Conservation (phyloP, 2,113 vertebrate genomes). For the Hypanus sabinus region DNA sequence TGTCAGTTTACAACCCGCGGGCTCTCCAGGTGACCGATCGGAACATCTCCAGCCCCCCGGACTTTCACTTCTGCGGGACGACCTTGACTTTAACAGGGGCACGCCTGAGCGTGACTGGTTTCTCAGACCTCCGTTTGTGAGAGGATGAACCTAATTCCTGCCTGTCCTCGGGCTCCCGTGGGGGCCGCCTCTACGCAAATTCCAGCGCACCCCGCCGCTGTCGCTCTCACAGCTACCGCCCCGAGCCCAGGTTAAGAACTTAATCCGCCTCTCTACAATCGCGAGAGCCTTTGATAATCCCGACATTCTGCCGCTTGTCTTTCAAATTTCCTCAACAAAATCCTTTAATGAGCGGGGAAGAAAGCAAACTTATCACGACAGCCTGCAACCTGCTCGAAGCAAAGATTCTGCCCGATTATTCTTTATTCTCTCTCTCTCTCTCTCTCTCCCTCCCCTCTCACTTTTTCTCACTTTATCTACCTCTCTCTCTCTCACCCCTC, state of each 20-base stretch:
- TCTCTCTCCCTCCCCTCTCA: not conserved
- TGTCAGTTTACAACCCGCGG: too few relatives aligned
- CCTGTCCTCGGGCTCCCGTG: not conserved
- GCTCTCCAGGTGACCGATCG: not conserved
- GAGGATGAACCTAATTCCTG: not conserved
- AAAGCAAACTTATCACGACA: not conserved
- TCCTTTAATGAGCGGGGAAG: not conserved
- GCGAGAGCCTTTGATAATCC: slow-evolving; percentile 47
- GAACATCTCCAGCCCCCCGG: too few relatives aligned
- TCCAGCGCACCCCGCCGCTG: slow-evolving; percentile 4
- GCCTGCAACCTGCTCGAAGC: not conserved
- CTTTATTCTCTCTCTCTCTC: not conserved
- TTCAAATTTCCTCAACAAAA: slow-evolving; percentile 20
- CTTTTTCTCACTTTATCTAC: not conserved
- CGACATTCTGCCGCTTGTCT: not conserved
- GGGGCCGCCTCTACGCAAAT: not conserved
- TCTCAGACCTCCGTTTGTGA: not conserved
- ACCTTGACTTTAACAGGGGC: not conserved
- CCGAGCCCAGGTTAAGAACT: slow-evolving; percentile 38
- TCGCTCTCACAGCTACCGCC: slow-evolving; percentile 26
- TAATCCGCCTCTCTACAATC: slow-evolving; percentile 35
- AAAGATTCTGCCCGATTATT: too few relatives aligned
- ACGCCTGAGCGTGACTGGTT: not conserved
- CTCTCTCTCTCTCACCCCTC: not conserved
- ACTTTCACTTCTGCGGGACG: not conserved